Base-by-base conservation (phyloP, 2,797 vertebrate genomes). In the Arrhamphus sclerolepis region DNA sequence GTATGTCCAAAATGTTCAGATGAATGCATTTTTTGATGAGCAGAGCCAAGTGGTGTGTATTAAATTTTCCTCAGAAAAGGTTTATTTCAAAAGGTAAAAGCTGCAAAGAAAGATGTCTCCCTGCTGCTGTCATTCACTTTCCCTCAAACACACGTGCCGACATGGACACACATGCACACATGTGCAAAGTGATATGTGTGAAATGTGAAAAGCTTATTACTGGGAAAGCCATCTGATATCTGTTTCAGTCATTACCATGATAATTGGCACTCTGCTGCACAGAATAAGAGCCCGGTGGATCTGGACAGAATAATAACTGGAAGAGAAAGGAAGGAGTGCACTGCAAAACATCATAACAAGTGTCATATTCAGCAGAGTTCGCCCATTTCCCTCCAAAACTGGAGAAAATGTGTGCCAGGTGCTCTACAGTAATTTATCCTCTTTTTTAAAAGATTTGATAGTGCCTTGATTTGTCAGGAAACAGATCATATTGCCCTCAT, bases 231-330 rank as follows among this genome's bases (percentile, higher is more conserved):
- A 86, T 88, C 86, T 87, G 88, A 91, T 88, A 89, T 91, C 82
- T 86, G 85, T 89, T 89, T 84, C 89, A 84, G 69, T 81, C 78
- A 89, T 89, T 91, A 87, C 81, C 86, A 89, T 88, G 89, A 88
- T 89, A 89, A 89, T 91, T 89, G 87, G 74, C 78, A 82, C 86
- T 88, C 78, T 69, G 79, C 61, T 74, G 82, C 83, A 78, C 77
- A 77, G 82, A 78, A 83, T 72, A 75, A 75, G 61, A 78, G 75
- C 70, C 66, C 57, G 43, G 72, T 6, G 7, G 75, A 77, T 76
- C 73, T 53, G 75, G 70, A 62, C 51, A 46, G 85, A 88, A 88
- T 88, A 89, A 82, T 82, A 86, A 88, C 79, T 72, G 73, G 75
- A 72, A 26, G 38, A 55, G 66, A 48, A 62, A 46, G 58, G 68